Base-by-base conservation (phyloP, 2,888 invertebrate species). In the Eupithecia abbreviata region DNA sequence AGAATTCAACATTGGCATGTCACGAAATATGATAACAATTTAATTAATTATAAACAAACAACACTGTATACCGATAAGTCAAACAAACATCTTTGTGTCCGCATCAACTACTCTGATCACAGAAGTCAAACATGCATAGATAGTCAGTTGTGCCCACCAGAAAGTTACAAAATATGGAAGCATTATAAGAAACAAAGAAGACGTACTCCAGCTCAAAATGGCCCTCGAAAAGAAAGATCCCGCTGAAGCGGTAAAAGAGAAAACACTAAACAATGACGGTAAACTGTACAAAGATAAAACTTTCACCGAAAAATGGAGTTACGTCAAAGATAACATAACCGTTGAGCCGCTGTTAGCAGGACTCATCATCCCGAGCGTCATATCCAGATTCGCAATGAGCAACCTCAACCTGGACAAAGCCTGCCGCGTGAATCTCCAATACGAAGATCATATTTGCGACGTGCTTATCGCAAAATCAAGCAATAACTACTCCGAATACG, bases 281-380 rank as follows among this genome's bases (percentile, higher is more conserved):
- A 85, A 84, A 49, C 77, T 86, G 65, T 89, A 88, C 75, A 90
- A 90, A 77, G 90, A 90, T 43, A 91, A 89, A 83, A 89, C 84
- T n/a, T 90, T 92, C 71, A 77, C 80, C 12, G 91, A 93, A 72
- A 94, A 92, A 80, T 79, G 93, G 73, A 81, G 79, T 15, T 86
- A 91, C 71, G 87, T 94, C 15, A 90, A 82, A 82, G 88, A 90
- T 3, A 96, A 97, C 86, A 96, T 97, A 78, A 97, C 97, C 0
- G 97, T 97, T 3, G 97, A 97, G 87, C 97, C 97, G 0, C 95
- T 97, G 92, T 88, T 97, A 45, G 97, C 97, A 0, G 96, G 96
- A 69, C 96, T 97, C 85, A 97, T 97, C 15, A 95, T 96, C 89
- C 96, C 96, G 30, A 96, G 96, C 87, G 94, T 96, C 0, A 91